Conservation (phyloP, 92 coral and sea anemone genomes). For the Bergia puertoricense region DNA sequence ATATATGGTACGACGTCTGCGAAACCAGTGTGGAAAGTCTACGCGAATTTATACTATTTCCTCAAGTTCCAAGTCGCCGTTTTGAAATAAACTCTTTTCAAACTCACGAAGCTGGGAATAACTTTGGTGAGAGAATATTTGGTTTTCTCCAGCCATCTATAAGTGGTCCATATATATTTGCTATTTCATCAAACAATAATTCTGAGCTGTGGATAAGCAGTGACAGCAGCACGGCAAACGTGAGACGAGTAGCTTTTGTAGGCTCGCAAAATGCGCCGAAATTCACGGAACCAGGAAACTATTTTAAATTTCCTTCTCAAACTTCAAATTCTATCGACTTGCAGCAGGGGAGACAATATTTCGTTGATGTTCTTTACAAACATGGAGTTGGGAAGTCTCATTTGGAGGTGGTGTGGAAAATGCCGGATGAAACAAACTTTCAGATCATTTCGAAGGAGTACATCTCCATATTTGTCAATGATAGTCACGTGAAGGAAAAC, state of each 20-base stretch:
- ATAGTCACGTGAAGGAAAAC: conserved; percentile 61
- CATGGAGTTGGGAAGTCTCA: conserved; percentile 62
- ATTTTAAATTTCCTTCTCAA: conserved; percentile 57
- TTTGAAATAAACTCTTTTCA: conserved; percentile 52
- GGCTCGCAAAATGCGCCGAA: conserved; percentile 48
- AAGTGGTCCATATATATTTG: conserved; percentile 73
- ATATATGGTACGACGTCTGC: conserved; percentile 75
- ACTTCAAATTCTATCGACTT: conserved; percentile 59
- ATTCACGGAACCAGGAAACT: conserved; percentile 48
- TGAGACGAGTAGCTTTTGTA: conserved; percentile 68
- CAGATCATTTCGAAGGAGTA: conserved; percentile 57
- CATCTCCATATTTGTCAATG: conserved; percentile 57
- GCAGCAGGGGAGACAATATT: conserved; percentile 52
- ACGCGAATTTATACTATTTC: conserved; percentile 73
- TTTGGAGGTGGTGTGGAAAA: conserved; percentile 81
- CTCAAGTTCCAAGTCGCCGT: conserved; percentile 65
- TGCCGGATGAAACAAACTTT: conserved; percentile 48
- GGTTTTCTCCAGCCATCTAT: conserved; percentile 75
- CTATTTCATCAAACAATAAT: conserved; percentile 77
- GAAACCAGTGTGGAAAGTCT: conserved; percentile 59
- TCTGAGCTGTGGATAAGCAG: conserved; percentile 92
- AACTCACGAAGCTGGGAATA: conserved; percentile 43
- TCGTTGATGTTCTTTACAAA: conserved; percentile 79
- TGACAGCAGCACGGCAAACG: conserved; percentile 54
- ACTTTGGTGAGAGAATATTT: conserved; percentile 84